Percentiles rank a stretch among this genome's conserved stretches.
Conservation (phyloP, 2,797 vertebrate species). For the Lutjanus argentimaculatus region DNA sequence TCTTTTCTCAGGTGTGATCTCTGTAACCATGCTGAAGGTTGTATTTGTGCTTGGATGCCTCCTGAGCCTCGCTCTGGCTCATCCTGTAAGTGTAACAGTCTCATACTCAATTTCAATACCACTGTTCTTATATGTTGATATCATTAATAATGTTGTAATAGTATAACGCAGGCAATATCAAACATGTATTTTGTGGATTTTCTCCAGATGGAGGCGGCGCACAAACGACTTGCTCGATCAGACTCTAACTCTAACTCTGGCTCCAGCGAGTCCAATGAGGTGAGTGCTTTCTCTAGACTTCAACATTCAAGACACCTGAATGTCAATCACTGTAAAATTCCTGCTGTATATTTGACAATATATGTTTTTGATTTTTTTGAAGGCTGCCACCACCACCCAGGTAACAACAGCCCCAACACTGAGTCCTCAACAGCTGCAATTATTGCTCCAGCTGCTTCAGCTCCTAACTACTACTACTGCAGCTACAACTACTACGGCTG, state of each 20-base stretch:
- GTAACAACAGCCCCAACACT: not conserved
- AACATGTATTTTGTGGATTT: not conserved
- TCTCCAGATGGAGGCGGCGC: slow-evolving; percentile 6
- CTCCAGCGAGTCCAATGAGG: slow-evolving; percentile 12
- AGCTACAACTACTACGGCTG: not conserved
- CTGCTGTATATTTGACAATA: not conserved
- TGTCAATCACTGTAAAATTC: not conserved
- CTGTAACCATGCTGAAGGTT: slow-evolving; percentile 48
- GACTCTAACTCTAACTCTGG: not conserved
- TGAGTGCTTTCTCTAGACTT: not conserved
- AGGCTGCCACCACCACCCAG: not conserved
- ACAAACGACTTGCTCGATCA: slow-evolving; percentile 9
- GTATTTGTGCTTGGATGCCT: slow-evolving; percentile 40
- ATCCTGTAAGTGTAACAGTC: slow-evolving; percentile 42
- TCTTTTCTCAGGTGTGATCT: slow-evolving; percentile 6
- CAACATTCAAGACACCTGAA: not conserved
- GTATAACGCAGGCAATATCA: not conserved
- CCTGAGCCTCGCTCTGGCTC: slow-evolving; percentile 42
- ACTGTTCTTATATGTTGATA: not conserved
- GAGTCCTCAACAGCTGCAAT: not conserved
- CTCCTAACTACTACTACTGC: not conserved
- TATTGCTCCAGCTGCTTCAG: not conserved
- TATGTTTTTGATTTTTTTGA: not conserved
- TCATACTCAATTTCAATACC: not conserved
- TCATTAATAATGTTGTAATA: not conserved